phyloP scores from a whole-genome alignment of 2,888 invertebrate genomes.

The Lithophane ornitopus region DNA sequence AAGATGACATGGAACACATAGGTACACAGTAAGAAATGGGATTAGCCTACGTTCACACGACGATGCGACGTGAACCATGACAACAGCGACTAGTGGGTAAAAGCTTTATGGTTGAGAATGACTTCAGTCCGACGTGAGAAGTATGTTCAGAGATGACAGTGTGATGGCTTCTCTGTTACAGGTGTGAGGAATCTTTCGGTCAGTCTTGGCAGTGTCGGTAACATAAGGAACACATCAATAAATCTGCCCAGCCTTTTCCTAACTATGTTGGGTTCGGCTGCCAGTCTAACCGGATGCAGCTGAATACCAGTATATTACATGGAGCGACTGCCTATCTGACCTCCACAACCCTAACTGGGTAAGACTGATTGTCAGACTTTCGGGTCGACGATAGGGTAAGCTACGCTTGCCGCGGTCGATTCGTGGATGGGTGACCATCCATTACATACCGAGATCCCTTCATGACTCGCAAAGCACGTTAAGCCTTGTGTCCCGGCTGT shows the following conservation, averaged over 20 bases:
- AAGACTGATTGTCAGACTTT: no score
- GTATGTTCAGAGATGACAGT: not conserved
- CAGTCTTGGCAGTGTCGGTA: not conserved
- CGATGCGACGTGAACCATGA: not conserved
- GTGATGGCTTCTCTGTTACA: not conserved
- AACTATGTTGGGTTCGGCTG: no score
- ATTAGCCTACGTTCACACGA: not conserved
- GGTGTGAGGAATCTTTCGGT: not conserved
- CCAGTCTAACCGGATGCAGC: no score
- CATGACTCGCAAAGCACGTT: not conserved
- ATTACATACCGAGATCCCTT: not conserved
- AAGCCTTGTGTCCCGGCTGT: not conserved
- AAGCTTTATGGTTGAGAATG: conserved; percentile 27
- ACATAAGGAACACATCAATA: no score
- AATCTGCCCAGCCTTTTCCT: no score
- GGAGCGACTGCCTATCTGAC: no score
- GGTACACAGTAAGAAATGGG: not conserved
- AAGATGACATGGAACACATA: no score
- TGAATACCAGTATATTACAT: no score
- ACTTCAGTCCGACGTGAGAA: conserved; percentile 6
- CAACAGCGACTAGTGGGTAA: not conserved
- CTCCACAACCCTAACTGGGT: no score
- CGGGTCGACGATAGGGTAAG: no score
- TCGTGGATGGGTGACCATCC: no score
- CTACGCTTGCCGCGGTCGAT: no score